Evolutionary conservation across 2,113 vertebrate genomes (phyloP).

Genomic region (Dicrurus megarhynchus): DNA sequence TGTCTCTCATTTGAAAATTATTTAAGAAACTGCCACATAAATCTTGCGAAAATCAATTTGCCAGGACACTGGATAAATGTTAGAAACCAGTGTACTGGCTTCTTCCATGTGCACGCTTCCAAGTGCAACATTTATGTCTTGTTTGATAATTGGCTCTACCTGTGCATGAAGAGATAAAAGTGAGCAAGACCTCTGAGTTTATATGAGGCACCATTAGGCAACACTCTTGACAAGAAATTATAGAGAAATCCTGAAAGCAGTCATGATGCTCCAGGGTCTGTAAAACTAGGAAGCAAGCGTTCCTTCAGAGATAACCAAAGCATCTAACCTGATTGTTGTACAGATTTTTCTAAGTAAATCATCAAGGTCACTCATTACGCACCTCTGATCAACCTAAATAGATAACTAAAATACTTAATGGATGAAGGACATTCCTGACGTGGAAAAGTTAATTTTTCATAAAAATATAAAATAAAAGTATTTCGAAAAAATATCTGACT

Average conservation of each 20-base stretch:
- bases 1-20: neutral
- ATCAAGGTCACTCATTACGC: neutral
- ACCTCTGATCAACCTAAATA: neutral
- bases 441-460: neutral
- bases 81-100: neutral
- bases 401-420: neutral
- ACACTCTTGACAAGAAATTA: neutral
- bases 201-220: neutral
- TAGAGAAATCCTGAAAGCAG: neutral
- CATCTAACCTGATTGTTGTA: neutral
- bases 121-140: neutral
- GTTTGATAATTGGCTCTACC: neutral
- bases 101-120: neutral
- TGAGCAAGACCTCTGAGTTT: neutral
- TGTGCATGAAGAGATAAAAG: neutral
- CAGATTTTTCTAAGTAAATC: neutral
- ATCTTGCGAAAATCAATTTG: neutral
- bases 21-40: neutral
- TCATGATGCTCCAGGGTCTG: neutral
- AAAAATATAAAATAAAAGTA: neutral
- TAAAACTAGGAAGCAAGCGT: neutral
- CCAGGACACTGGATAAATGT: neutral
- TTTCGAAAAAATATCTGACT: neutral
- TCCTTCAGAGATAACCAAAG: neutral
- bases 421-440: neutral